phyloP scores from a whole-genome alignment of 2,113 vertebrate genomes.

The Emydura subglobosa region DNA sequence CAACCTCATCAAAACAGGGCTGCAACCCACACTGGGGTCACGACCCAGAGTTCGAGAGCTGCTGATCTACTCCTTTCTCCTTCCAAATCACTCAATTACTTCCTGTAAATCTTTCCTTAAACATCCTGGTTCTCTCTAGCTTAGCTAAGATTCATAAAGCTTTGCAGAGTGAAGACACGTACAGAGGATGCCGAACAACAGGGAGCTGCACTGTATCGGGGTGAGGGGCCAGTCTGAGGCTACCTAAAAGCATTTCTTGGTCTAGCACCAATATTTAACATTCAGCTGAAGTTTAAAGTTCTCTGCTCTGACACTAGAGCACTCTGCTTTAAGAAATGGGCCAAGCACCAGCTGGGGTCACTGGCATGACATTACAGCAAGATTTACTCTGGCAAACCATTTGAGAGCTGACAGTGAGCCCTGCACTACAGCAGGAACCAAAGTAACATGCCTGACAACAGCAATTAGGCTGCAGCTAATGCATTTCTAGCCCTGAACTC shows the following conservation, averaged over 20 bases:
- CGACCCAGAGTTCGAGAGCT: too few species aligned
- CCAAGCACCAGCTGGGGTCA: slow-evolving; percentile 9
- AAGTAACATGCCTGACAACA: not conserved
- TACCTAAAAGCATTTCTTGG: not conserved
- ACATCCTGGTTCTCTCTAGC: not conserved
- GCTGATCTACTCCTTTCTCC: not conserved
- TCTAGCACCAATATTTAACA: not conserved
- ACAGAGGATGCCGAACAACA: not conserved
- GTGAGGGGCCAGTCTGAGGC: not conserved
- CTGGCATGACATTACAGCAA: slow-evolving; percentile 41
- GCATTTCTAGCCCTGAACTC: slow-evolving; percentile 2
- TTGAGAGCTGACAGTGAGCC: slow-evolving; percentile 9
- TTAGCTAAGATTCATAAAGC: not conserved
- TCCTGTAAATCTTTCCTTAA: not conserved
- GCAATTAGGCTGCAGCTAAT: slow-evolving; percentile 32
- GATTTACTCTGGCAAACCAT: slow-evolving; percentile 53
- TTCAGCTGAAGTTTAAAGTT: not conserved
- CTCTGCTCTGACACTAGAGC: slow-evolving; percentile 17
- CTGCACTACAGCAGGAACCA: slow-evolving; percentile 11
- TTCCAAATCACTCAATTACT: not conserved
- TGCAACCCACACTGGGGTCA: too few species aligned
- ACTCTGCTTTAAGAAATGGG: not conserved
- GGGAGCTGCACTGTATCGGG: not conserved
- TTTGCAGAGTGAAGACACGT: not conserved
- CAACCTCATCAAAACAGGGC: too few species aligned